A percentile compares a stretch with the other conserved stretches of the same genome.
phyloP scores from a whole-genome alignment of 2,888 invertebrate genomes.

The Drosophila sordidapex region DNA sequence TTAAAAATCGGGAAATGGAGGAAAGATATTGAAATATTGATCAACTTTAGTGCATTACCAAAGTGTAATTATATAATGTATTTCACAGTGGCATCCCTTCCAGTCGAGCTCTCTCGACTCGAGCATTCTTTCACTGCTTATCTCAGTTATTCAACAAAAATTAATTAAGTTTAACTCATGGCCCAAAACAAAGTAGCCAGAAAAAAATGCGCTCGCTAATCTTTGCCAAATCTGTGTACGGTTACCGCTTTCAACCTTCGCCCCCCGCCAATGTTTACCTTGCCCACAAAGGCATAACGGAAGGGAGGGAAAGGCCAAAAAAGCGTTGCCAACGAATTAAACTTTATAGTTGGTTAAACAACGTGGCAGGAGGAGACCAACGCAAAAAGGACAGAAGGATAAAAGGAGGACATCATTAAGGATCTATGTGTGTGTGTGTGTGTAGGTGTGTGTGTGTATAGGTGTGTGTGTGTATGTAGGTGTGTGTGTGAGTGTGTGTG shows the following conservation, averaged over 20 bases:
- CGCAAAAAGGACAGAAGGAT: constrained; percentile 25
- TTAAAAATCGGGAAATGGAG: not conserved
- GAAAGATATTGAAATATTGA: not conserved
- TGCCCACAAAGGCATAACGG: constrained; percentile 40
- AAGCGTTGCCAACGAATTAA: constrained; percentile 62
- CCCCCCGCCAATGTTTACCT: constrained; percentile 1
- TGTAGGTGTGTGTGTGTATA: not conserved
- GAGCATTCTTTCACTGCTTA: not conserved
- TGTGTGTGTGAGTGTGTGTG: not conserved
- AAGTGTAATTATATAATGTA: not conserved
- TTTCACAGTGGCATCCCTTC: not conserved
- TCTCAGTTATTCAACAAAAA: constrained; percentile 27
- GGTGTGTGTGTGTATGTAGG: not conserved
- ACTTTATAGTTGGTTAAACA: constrained; percentile 48
- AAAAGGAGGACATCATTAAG: constrained; percentile 34
- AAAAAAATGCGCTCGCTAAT: constrained; percentile 57
- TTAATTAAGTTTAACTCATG: constrained; percentile 61
- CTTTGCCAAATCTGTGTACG: constrained; percentile 49
- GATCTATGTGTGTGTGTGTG: constrained; percentile 10
- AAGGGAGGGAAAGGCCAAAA: constrained; percentile 34
- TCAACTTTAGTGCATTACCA: not conserved
- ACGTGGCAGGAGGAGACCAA: not conserved
- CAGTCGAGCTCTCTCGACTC: not conserved
- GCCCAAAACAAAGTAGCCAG: constrained; percentile 47
- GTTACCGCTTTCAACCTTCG: not conserved